Conservation (phyloP, 2,888 invertebrate species). For the Scaeva pyrastri region DNA sequence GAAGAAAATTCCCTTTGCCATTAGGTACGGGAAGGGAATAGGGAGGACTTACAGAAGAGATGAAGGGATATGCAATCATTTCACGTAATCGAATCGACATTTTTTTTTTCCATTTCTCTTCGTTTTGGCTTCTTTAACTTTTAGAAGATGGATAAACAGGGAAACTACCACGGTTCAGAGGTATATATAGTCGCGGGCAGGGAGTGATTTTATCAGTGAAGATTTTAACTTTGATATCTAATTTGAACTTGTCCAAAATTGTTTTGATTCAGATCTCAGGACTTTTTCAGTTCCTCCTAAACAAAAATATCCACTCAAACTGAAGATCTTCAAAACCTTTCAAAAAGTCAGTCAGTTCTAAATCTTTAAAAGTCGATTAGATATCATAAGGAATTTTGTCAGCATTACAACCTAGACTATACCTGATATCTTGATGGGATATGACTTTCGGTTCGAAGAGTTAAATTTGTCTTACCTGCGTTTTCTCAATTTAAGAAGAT, state of each 20-base stretch:
- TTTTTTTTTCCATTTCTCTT: not conserved
- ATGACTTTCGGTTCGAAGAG: not conserved
- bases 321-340: too few relatives aligned
- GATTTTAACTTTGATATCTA: not conserved
- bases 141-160: conserved; percentile 26
- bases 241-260: too few relatives aligned
- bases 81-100: conserved; percentile 46
- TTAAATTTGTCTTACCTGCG: conserved; percentile 15
- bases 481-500: conserved; percentile 19
- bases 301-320: too few relatives aligned
- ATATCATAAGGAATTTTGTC: not conserved
- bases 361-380: too few relatives aligned
- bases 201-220: not conserved
- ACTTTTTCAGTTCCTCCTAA: too few relatives aligned
- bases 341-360: too few relatives aligned
- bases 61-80: conserved; percentile 58
- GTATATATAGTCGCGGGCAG: not conserved
- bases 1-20: conserved; percentile 15
- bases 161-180: conserved; percentile 5
- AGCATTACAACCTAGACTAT: not conserved
- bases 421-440: not conserved
- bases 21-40: conserved; percentile 17
- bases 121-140: not conserved
- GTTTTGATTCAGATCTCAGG: too few relatives aligned
- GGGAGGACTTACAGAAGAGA: conserved; percentile 3